phyloP scores from a whole-genome alignment of 2,113 vertebrate genomes.

The Channa maculata region DNA sequence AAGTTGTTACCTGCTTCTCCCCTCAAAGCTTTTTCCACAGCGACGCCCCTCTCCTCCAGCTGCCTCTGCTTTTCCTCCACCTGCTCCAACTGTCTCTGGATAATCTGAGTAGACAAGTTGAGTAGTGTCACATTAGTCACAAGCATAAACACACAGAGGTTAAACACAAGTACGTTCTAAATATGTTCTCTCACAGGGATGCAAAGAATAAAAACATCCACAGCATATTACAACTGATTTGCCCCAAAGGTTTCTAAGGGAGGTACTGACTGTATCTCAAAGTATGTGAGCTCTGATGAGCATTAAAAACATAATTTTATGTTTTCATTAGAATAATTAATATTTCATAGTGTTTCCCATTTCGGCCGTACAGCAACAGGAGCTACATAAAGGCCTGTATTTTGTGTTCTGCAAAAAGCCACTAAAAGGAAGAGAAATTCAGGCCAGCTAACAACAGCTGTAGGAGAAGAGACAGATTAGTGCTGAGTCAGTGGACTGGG shows the following conservation, averaged over 20 bases:
- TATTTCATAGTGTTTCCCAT: not conserved
- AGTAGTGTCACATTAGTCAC: not conserved
- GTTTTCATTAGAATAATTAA: not conserved
- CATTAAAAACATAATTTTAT: slow-evolving; percentile 1
- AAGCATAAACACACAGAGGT: not conserved
- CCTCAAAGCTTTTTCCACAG: slow-evolving; percentile 96
- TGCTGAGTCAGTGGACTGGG: slow-evolving; percentile 54
- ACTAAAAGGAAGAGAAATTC: slow-evolving; percentile 27
- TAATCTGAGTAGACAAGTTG: slow-evolving; percentile 85
- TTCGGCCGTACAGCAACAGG: not conserved
- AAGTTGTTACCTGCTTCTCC: slow-evolving; percentile 95
- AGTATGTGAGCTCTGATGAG: not conserved
- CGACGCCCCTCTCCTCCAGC: slow-evolving; percentile 95
- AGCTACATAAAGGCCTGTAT: slow-evolving; percentile 22
- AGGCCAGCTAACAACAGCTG: slow-evolving; percentile 36
- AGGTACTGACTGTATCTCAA: slow-evolving; percentile 8
- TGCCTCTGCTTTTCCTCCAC: slow-evolving; percentile 99
- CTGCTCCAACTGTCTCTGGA: slow-evolving; percentile 97
- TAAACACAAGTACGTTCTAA: not conserved
- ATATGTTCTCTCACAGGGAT: not conserved
- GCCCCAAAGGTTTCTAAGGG: slow-evolving; percentile 4
- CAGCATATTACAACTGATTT: slow-evolving; percentile 12
- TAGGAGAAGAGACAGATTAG: slow-evolving; percentile 26
- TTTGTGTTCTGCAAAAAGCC: slow-evolving; percentile 25
- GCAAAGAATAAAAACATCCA: slow-evolving; percentile 4